Evolutionary conservation across 1,140 invertebrate genomes (phyloP).

Genomic region (Neodiprion fabricii): DNA sequence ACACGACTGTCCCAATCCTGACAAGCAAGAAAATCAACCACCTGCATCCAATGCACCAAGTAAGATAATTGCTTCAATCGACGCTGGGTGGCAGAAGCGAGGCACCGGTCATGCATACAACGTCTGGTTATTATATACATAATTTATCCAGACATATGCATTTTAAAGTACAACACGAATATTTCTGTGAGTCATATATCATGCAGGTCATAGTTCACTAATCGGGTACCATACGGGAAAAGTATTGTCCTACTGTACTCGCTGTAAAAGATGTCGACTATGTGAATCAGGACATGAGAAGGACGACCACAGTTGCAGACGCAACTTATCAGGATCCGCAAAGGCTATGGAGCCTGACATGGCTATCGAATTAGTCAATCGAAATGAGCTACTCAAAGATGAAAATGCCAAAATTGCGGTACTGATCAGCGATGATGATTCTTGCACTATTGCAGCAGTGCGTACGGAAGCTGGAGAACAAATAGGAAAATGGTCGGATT

Average conservation of each 20-base stretch:
- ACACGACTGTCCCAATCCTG: not conserved
- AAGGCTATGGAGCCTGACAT: too few relatives aligned
- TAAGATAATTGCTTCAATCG: not conserved
- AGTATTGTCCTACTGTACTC: not conserved
- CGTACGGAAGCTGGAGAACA: too few relatives aligned
- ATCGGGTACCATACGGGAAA: not conserved
- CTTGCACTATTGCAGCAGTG: too few relatives aligned
- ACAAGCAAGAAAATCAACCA: not conserved
- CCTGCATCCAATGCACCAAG: not conserved
- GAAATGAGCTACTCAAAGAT: too few relatives aligned
- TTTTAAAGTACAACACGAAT: too few relatives aligned
- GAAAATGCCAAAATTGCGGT: not conserved
- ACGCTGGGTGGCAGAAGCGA: slow-evolving; percentile 15
- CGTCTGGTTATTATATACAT: not conserved
- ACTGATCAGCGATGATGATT: not conserved
- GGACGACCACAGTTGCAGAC: too few relatives aligned
- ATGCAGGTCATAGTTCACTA: not conserved
- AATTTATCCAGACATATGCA: not conserved
- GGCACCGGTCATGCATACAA: slow-evolving; percentile 18
- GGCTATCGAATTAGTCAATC: too few relatives aligned
- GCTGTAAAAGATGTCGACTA: not conserved
- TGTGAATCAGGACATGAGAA: too few relatives aligned
- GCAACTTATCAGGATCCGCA: too few relatives aligned
- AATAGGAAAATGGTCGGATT: not conserved
- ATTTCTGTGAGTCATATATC: not conserved